phyloP scores from a whole-genome alignment of 2,797 vertebrate species.

The Hydrophis major region DNA sequence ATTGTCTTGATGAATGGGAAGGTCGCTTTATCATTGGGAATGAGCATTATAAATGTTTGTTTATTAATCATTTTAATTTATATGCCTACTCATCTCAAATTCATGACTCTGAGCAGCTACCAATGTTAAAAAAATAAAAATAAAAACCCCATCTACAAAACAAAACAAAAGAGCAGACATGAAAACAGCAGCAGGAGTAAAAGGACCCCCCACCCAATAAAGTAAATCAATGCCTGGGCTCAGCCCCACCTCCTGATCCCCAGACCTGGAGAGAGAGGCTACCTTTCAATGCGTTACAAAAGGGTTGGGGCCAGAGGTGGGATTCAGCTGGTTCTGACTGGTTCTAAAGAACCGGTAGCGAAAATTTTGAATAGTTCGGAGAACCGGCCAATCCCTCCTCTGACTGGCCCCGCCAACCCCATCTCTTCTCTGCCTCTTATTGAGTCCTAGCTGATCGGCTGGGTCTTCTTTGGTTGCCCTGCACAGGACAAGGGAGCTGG shows the following conservation, averaged over 20 bases:
- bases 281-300: neutral
- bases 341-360: too few relatives aligned
- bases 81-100: neutral
- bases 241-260: neutral
- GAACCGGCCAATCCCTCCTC: too few relatives aligned
- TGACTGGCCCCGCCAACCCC: too few relatives aligned
- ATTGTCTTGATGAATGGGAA: neutral
- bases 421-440: too few relatives aligned
- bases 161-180: neutral
- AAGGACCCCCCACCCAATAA: too few relatives aligned
- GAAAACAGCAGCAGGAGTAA: neutral
- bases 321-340: too few relatives aligned
- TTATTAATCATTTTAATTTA: neutral
- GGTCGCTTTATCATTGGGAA: neutral
- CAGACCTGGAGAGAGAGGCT: neutral
- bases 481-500: too few relatives aligned
- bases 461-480: too few relatives aligned
- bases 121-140: neutral
- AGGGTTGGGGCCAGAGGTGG: neutral
- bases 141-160: neutral
- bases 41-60: neutral
- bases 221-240: neutral
- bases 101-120: neutral
- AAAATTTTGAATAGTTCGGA: too few relatives aligned
- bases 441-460: too few relatives aligned